Evolutionary conservation across 2,797 vertebrate species (phyloP).

Genomic region (Leptodactylus fallax): DNA sequence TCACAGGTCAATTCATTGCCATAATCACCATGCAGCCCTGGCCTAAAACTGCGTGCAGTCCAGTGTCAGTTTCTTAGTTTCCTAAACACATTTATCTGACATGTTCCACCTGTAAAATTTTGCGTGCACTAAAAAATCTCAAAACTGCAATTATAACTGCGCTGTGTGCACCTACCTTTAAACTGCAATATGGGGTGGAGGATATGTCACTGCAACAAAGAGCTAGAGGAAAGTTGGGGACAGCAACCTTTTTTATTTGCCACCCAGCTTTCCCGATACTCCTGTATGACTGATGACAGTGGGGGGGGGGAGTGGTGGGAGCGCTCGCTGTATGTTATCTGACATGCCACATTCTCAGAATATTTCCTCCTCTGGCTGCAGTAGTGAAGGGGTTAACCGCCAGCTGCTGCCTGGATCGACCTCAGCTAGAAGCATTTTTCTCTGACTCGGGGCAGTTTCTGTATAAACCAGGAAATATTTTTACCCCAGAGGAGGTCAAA

Average conservation of each 20-base stretch:
- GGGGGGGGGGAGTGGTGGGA: not conserved
- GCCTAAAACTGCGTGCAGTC: too few relatives aligned
- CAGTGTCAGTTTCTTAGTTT: too few relatives aligned
- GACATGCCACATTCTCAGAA: not conserved
- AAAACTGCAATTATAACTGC: too few relatives aligned
- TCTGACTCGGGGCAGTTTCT: not conserved
- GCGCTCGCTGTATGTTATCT: not conserved
- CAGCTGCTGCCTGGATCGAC: not conserved
- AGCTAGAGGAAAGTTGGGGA: not conserved
- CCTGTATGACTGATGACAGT: not conserved
- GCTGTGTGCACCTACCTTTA: too few relatives aligned
- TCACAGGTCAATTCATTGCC: too few relatives aligned
- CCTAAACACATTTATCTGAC: too few relatives aligned
- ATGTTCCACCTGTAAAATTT: too few relatives aligned
- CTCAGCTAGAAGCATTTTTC: not conserved
- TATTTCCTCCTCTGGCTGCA: not conserved
- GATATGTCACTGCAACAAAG: too few relatives aligned
- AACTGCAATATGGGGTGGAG: too few relatives aligned
- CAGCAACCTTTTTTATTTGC: not conserved
- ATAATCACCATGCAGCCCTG: too few relatives aligned
- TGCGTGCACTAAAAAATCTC: too few relatives aligned
- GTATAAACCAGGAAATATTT: not conserved
- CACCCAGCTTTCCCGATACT: not conserved
- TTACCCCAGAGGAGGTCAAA: not conserved
- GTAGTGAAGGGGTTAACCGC: constrained; percentile 1